phyloP scores from a whole-genome alignment of 2,113 vertebrate species.

The Centropus unirufus region DNA sequence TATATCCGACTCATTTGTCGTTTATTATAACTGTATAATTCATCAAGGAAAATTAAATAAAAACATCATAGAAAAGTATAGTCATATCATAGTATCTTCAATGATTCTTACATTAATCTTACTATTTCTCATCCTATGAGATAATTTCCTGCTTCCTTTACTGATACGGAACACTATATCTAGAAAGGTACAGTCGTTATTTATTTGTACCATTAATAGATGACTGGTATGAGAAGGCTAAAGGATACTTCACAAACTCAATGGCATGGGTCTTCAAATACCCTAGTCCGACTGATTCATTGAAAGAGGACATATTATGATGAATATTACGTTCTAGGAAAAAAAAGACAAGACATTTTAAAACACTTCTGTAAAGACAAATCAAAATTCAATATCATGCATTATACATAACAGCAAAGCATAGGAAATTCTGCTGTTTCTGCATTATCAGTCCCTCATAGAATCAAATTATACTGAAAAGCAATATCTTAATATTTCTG shows the following conservation, averaged over 20 bases:
- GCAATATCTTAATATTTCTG: neutral
- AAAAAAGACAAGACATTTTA: slow-evolving; percentile 56
- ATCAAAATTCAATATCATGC: neutral
- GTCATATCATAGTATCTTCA: neutral
- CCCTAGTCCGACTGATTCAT: slow-evolving; percentile 96
- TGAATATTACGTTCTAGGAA: slow-evolving; percentile 92
- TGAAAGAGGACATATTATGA: slow-evolving; percentile 99
- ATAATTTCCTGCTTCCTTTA: neutral
- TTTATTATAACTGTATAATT: slow-evolving; percentile 93
- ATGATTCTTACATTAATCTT: neutral
- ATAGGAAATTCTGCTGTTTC: neutral
- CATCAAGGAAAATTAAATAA: slow-evolving; percentile 81
- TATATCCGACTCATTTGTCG: slow-evolving; percentile 99
- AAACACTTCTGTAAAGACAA: neutral
- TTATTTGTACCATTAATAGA: neutral
- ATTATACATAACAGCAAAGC: neutral
- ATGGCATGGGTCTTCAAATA: slow-evolving; percentile 98
- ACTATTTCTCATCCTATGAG: neutral
- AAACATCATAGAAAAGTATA: neutral
- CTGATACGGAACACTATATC: neutral
- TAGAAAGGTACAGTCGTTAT: neutral
- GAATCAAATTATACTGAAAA: neutral
- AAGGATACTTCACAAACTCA: slow-evolving; percentile 99
- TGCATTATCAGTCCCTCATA: neutral
- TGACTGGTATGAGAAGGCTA: neutral